A percentile compares a stretch with the other conserved stretches of the same genome.
Conservation (phyloP, 2,113 vertebrate genomes). For the Vireo altiloquus region DNA sequence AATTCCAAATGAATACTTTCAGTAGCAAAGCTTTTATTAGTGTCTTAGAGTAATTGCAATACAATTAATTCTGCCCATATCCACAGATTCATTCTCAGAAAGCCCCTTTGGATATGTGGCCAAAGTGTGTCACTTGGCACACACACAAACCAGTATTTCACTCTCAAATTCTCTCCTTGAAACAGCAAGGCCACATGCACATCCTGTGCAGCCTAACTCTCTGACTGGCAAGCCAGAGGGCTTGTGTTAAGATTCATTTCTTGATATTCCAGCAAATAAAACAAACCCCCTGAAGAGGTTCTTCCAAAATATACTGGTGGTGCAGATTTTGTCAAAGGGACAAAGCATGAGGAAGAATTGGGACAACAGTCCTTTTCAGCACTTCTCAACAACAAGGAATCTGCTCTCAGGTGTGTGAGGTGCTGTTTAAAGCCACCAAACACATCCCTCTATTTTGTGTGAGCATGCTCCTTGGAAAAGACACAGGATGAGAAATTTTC, state of each 20-base stretch:
- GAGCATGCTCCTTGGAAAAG: not conserved
- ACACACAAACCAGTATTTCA: not conserved
- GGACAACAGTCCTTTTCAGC: not conserved
- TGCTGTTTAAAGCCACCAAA: not conserved
- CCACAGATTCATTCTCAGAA: not conserved
- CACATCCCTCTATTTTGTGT: not conserved
- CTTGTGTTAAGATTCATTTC: not conserved
- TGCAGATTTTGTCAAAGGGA: not conserved
- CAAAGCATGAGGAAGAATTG: not conserved
- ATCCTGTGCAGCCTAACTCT: not conserved
- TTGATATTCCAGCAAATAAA: not conserved
- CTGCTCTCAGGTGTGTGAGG: not conserved
- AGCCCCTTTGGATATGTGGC: not conserved
- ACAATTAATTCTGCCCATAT: not conserved
- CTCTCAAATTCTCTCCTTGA: not conserved
- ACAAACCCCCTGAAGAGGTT: not conserved
- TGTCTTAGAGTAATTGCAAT: not conserved
- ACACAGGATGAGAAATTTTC: not conserved
- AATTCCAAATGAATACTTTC: not conserved
- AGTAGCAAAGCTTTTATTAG: not conserved
- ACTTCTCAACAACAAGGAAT: not conserved
- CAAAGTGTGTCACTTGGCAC: not conserved
- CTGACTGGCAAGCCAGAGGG: not conserved
- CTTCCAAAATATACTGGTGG: not conserved
- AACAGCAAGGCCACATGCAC: not conserved